A percentile compares a stretch with the other conserved stretches of the same genome.
These are phyloP conservation scores for Cnemophilus loriae DNA, from an alignment of 2,113 vertebrate species.

Conservation along the genomic window DNA sequence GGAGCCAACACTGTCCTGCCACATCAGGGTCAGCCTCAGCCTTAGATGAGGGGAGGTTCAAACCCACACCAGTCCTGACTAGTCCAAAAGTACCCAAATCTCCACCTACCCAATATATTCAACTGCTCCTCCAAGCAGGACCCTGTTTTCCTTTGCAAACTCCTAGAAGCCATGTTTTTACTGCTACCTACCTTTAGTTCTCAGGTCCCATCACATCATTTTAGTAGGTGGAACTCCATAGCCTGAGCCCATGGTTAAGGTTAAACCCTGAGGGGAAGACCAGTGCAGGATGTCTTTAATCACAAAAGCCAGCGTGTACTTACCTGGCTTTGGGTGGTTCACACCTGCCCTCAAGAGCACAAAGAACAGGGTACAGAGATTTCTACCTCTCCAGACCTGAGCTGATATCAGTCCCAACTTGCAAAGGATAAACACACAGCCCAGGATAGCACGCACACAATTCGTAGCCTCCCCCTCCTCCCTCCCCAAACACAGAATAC, in stretches of 20 bases:
- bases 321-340: background rate
- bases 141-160: background rate
- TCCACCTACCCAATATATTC: background rate
- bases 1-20: background rate
- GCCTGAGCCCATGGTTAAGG: background rate
- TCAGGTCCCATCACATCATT: background rate
- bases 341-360: background rate
- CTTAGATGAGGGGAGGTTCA: background rate
- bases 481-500: background rate
- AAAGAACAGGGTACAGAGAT: background rate
- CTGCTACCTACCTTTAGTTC: background rate
- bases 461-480: background rate
- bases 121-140: background rate
- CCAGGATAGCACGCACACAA: background rate
- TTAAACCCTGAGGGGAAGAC: background rate
- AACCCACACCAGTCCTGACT: background rate
- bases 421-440: background rate
- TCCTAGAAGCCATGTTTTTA: background rate
- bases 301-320: fast-evolving
- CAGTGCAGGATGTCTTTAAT: background rate
- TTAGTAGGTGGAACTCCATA: background rate
- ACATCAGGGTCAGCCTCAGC: background rate
- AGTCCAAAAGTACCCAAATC: background rate
- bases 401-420: background rate
- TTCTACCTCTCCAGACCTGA: background rate